Evolutionary conservation across 1,140 invertebrate species (phyloP), one percentile per base, ranked within the genome.

Genomic region (Andrena cerasifolii): DNA sequence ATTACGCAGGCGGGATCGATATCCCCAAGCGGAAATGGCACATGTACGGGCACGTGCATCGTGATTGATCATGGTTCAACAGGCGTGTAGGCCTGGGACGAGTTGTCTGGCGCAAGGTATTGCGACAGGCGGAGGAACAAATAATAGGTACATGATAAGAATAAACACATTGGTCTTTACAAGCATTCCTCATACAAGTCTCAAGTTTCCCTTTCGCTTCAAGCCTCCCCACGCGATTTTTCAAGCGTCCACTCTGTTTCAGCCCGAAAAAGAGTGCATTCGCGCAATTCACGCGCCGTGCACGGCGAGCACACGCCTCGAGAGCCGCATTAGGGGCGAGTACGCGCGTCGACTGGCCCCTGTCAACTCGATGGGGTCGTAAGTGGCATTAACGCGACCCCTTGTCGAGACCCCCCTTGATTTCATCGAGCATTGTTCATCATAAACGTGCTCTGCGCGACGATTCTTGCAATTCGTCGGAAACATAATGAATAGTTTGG

Each of bases 311-410:
- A 40, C 36, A 8, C 31, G 18, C 7, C 33, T 54, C 21, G 31
- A 54, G 21, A 26, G 51, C 16, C n/a, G 45, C 56, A 45, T 78
- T 62, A 51, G 26, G 36, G 24, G 36, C 36, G 56, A 70, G 54
- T 40, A 31, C 45, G 10, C 49, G n/a, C 16, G 33, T 31, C 45
- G 58, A 61, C 16, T 26, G 75, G 21, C 45, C 68, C 62, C 59
- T 40, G 49, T 59, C 53, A 33, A 51, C 43, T 40, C 45, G 26
- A 73, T 31, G 56, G 63, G 58, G 65, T 51, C 8, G 66, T 66
- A 68, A 79, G 72, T 76, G 63, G 63, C 45, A 74, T 61, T 47
- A 70, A 76, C 56, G n/a, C 71, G 28, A 40, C 63, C 63, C 53
- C 66, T 47, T 58, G 54, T 56, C 33, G 33, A 51, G 14, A 3